These are phyloP conservation scores for Pimpla rufipes DNA, from an alignment of 2,888 invertebrate species.

Conservation along the genomic window DNA sequence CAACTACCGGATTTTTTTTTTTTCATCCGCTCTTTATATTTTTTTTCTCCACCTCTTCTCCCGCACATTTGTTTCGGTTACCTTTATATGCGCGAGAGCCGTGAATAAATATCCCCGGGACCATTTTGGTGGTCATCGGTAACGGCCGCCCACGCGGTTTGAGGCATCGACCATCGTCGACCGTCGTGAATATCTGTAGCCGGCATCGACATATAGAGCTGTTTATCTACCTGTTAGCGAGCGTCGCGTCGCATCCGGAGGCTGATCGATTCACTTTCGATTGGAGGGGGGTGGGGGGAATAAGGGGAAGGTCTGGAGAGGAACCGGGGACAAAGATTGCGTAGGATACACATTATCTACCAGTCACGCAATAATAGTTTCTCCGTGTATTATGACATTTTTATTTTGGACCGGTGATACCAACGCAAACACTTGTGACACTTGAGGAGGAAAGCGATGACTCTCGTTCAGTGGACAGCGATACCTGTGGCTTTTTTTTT, in stretches of 20 bases:
- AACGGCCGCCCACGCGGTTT: slow-evolving; percentile 45
- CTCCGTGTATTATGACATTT: slow-evolving; percentile 18
- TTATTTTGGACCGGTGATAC: background rate
- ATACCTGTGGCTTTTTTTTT: background rate
- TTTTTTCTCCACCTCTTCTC: slow-evolving; percentile 26
- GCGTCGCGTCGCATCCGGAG: background rate
- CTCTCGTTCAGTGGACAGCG: background rate
- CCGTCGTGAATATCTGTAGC: slow-evolving; percentile 9
- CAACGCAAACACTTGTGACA: slow-evolving; percentile 14
- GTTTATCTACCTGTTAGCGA: slow-evolving; percentile 15
- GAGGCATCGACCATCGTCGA: slow-evolving; percentile 17
- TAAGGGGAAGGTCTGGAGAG: background rate
- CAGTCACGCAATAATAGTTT: slow-evolving; percentile 7
- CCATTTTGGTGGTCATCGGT: slow-evolving; percentile 33
- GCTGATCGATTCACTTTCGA: slow-evolving; percentile 37
- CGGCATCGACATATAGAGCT: background rate
- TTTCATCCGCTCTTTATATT: background rate
- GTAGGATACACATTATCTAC: slow-evolving; percentile 37
- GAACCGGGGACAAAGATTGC: slow-evolving; percentile 13
- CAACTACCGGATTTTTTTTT: background rate
- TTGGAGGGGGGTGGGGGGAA: background rate
- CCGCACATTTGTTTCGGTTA: slow-evolving; percentile 33
- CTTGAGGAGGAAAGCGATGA: background rate
- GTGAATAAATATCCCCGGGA: slow-evolving; percentile 27
- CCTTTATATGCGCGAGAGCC: background rate